Evolutionary conservation across 2,888 invertebrate species (phyloP).

Genomic region (Acanthoscelides obtectus): DNA sequence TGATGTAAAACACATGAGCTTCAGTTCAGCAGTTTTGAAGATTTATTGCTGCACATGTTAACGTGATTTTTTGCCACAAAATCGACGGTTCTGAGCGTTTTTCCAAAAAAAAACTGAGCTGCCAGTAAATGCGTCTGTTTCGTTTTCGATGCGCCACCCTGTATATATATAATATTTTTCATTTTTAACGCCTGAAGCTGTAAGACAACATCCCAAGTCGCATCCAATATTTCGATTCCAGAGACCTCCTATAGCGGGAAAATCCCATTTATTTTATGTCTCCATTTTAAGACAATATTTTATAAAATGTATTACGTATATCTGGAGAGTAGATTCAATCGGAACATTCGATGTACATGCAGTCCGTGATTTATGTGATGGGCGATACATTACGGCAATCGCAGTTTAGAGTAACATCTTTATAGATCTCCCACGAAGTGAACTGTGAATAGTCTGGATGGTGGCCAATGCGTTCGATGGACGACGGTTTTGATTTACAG

Average conservation of each 20-base stretch:
- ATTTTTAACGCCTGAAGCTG: too few relatives aligned
- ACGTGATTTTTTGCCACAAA: too few relatives aligned
- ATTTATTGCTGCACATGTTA: too few relatives aligned
- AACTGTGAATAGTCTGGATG: constrained; percentile 40
- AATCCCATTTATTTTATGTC: neutral
- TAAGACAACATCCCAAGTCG: too few relatives aligned
- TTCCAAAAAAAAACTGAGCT: too few relatives aligned
- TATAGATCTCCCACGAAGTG: constrained; percentile 32
- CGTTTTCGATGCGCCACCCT: too few relatives aligned
- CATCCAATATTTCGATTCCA: neutral
- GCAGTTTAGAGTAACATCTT: constrained; percentile 21
- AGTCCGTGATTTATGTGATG: constrained; percentile 15
- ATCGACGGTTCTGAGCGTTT: too few relatives aligned
- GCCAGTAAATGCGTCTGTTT: too few relatives aligned
- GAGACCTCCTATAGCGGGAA: neutral
- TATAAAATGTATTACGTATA: neutral
- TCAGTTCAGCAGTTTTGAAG: too few relatives aligned
- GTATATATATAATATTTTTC: too few relatives aligned
- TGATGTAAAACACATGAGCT: too few relatives aligned
- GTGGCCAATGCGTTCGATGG: constrained; percentile 43
- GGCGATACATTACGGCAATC: constrained; percentile 18
- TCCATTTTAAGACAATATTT: neutral
- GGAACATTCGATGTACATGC: neutral
- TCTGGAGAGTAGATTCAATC: neutral
- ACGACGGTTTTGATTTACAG: neutral